phyloP scores from a whole-genome alignment of 1,140 invertebrate species.

The Nixonia krombeini region DNA sequence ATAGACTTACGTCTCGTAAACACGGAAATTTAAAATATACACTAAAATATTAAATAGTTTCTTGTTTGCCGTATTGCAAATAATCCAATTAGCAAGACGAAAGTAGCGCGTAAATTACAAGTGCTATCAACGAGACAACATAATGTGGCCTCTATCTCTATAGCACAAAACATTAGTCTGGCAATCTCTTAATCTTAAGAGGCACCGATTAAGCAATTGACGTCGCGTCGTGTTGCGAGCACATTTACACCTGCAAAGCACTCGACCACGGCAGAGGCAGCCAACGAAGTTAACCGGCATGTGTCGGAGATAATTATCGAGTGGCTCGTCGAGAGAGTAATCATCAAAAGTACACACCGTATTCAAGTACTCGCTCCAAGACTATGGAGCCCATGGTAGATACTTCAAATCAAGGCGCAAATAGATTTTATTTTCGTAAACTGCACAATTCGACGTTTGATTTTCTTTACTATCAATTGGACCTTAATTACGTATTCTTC shows the following conservation, averaged over 20 bases:
- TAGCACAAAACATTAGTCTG: slow-evolving; percentile 17
- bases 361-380: slow-evolving; percentile 22
- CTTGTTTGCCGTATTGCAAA: not conserved
- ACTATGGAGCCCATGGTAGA: too few relatives aligned
- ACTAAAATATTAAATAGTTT: too few relatives aligned
- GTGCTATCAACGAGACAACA: not conserved
- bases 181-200: slow-evolving; percentile 26
- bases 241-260: slow-evolving; percentile 30
- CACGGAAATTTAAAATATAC: too few relatives aligned
- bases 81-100: not conserved
- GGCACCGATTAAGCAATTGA: slow-evolving; percentile 42
- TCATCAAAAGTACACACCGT: slow-evolving; percentile 35
- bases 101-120: not conserved
- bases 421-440: slow-evolving; percentile 26
- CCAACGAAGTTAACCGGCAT: slow-evolving; percentile 37
- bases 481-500: not conserved
- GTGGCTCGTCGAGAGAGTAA: slow-evolving; percentile 36
- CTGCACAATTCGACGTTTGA: not conserved
- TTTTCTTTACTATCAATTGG: too few relatives aligned
- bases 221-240: slow-evolving; percentile 19
- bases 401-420: slow-evolving; percentile 33
- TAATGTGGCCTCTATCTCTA: not conserved
- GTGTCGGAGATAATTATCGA: slow-evolving; percentile 44
- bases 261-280: slow-evolving; percentile 20
- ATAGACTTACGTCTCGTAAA: too few relatives aligned